phyloP scores from a whole-genome alignment of 2,888 invertebrate genomes.

The Nebria brevicollis region DNA sequence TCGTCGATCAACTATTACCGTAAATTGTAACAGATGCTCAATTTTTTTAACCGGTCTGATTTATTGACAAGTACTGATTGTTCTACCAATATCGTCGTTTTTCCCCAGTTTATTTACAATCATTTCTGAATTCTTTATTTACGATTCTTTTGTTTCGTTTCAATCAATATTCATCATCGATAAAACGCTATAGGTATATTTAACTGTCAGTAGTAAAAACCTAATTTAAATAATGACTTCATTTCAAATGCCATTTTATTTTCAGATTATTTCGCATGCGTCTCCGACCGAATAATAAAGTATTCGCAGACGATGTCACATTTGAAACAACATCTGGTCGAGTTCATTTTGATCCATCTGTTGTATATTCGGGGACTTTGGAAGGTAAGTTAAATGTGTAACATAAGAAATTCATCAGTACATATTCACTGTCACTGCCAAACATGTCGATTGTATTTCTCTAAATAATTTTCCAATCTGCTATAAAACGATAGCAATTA shows the following conservation, averaged over 20 bases:
- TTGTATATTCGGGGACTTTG: slow-evolving; percentile 80
- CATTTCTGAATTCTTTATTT: not conserved
- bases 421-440: no score
- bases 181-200: not conserved
- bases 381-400: slow-evolving; percentile 70
- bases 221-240: not conserved
- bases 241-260: not conserved
- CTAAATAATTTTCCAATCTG: no score
- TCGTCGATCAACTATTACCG: slow-evolving; percentile 13
- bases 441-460: no score
- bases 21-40: slow-evolving; percentile 21
- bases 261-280: slow-evolving; percentile 80
- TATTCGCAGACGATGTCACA: slow-evolving; percentile 80
- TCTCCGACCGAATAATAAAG: slow-evolving; percentile 76
- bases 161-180: not conserved
- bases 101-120: not conserved
- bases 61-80: not conserved
- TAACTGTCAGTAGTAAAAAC: not conserved
- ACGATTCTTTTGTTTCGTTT: not conserved
- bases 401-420: no score
- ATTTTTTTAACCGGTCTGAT: slow-evolving; percentile 21
- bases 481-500: not conserved
- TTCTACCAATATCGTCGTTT: not conserved
- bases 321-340: slow-evolving; percentile 79
- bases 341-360: slow-evolving; percentile 76